Evolutionary conservation across 1,140 invertebrate genomes (phyloP).

Genomic region (Harpegnathos saltator): DNA sequence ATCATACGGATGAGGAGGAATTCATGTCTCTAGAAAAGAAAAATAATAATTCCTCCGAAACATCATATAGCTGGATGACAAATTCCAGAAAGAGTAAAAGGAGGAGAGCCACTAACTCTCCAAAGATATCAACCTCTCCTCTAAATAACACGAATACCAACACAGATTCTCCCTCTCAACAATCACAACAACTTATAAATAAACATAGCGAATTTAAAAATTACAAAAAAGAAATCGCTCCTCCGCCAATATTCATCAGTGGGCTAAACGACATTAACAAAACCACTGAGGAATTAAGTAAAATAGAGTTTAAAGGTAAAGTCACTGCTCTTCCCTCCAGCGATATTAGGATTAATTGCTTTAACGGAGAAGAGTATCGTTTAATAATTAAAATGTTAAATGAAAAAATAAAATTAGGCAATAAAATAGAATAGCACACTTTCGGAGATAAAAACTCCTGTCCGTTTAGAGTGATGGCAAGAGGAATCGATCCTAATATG

Average conservation of each 20-base stretch:
- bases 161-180: not conserved
- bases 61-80: not conserved
- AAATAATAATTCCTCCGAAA: not conserved
- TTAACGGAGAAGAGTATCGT: too few relatives aligned
- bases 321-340: too few relatives aligned
- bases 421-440: too few relatives aligned
- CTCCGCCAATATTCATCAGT: too few relatives aligned
- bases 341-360: too few relatives aligned
- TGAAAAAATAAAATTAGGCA: too few relatives aligned
- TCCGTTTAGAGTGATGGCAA: slow-evolving; percentile 44
- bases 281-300: too few relatives aligned
- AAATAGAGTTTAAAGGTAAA: too few relatives aligned
- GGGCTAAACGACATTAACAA: too few relatives aligned
- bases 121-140: too few relatives aligned
- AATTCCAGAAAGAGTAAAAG: not conserved
- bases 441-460: too few relatives aligned
- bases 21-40: not conserved
- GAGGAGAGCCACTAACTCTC: not conserved
- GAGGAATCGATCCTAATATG: not conserved
- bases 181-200: not conserved
- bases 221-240: not conserved
- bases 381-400: too few relatives aligned
- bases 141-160: not conserved
- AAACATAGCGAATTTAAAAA: not conserved
- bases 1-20: not conserved